Percentiles rank a stretch among this genome's conserved stretches.
phyloP scores from a whole-genome alignment of 2,797 vertebrate species.

The Falco novaeseelandiae region DNA sequence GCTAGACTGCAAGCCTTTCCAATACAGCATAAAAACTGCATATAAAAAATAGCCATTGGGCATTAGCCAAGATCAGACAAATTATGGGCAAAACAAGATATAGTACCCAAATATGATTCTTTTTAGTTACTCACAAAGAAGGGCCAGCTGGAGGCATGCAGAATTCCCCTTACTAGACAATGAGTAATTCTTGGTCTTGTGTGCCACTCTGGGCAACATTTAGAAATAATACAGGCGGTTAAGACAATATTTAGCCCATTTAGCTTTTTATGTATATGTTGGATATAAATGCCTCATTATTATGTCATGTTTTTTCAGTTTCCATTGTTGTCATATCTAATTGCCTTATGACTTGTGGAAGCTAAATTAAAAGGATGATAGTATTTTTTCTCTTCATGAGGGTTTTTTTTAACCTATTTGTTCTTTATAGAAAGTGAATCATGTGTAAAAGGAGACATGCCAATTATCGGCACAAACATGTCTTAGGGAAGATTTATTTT shows the following conservation, averaged over 20 bases:
- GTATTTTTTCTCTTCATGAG: neutral
- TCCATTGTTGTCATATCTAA: neutral
- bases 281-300: neutral
- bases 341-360: neutral
- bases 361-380: neutral
- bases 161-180: neutral
- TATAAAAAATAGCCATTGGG: neutral
- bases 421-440: neutral
- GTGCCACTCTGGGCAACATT: neutral
- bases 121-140: neutral
- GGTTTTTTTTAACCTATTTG: neutral
- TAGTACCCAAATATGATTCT: neutral
- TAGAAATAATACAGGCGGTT: neutral
- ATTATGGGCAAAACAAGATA: neutral
- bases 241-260: neutral
- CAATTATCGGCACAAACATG: neutral
- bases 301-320: neutral
- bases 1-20: neutral
- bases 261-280: neutral
- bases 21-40: neutral
- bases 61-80: neutral
- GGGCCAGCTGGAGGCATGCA: neutral
- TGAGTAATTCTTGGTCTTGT: neutral
- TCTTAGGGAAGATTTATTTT: neutral
- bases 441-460: rapidly evolving